phyloP scores from a whole-genome alignment of 1,140 invertebrate genomes.

The Drosophila persimilis region DNA sequence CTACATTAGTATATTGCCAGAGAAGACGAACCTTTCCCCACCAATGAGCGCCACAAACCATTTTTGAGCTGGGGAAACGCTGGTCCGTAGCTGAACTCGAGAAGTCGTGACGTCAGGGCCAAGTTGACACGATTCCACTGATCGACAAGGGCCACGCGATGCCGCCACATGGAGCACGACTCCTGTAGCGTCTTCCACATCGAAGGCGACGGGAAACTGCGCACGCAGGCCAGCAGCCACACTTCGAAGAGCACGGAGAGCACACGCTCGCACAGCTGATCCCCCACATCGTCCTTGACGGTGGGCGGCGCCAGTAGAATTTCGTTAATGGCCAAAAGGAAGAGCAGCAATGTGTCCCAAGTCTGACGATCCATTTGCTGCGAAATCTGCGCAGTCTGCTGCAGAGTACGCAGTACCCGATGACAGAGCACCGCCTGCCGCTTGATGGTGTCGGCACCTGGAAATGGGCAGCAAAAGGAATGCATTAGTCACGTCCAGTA shows the following conservation, averaged over 20 bases:
- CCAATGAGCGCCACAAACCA: constrained; percentile 84
- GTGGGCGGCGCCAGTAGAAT: constrained; percentile 95
- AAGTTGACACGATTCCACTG: constrained; percentile 98
- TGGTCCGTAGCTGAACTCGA: constrained; percentile 95
- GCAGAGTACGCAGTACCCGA: constrained; percentile 94
- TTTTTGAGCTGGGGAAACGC: constrained; percentile 93
- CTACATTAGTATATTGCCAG: constrained; percentile 5
- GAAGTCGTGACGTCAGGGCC: constrained; percentile 91
- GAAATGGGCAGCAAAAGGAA: constrained; percentile 56
- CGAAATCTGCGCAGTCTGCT: constrained; percentile 93
- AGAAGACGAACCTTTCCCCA: neutral
- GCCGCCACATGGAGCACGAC: constrained; percentile 95
- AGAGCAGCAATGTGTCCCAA: constrained; percentile 95
- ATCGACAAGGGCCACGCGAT: constrained; percentile 94
- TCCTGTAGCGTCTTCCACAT: constrained; percentile 98
- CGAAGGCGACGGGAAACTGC: constrained; percentile 94
- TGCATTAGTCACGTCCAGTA: neutral
- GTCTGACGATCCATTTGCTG: constrained; percentile 91
- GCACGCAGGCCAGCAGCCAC: constrained; percentile 95
- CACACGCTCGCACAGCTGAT: constrained; percentile 96
- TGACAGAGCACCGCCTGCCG: constrained; percentile 98
- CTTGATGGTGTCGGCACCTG: constrained; percentile 94
- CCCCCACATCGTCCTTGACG: constrained; percentile 96
- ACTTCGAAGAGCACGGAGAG: constrained; percentile 97
- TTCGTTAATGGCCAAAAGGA: constrained; percentile 96